These are phyloP conservation scores for Hippolais icterina DNA, from an alignment of 2,113 vertebrate species.

Conservation along the genomic window DNA sequence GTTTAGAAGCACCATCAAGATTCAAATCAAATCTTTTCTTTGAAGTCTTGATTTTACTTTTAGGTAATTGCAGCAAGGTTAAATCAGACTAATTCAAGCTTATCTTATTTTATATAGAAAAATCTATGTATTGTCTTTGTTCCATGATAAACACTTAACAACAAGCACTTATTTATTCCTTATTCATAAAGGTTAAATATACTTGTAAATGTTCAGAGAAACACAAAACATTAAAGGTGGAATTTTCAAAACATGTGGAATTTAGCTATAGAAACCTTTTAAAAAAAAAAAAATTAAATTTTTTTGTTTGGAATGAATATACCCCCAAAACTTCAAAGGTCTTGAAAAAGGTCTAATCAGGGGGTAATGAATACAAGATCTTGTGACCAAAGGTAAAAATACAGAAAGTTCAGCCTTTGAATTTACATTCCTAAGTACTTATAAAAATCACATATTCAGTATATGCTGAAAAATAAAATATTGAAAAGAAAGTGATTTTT, in stretches of 20 bases:
- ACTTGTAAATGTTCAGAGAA: not conserved
- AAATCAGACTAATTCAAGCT: not conserved
- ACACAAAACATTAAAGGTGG: not conserved
- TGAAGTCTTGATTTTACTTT: not conserved
- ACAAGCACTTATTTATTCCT: not conserved
- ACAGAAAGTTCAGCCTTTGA: not conserved
- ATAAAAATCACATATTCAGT: not conserved
- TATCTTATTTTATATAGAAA: not conserved
- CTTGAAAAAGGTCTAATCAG: not conserved
- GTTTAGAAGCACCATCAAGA: not conserved
- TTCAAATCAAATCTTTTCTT: not conserved
- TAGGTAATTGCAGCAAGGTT: not conserved
- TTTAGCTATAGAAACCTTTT: not conserved
- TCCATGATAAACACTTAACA: not conserved
- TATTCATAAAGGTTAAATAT: not conserved
- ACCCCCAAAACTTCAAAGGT: not conserved
- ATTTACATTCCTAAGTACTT: not conserved
- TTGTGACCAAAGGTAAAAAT: not conserved
- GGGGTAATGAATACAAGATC: rapidly evolving
- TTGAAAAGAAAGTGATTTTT: not conserved
- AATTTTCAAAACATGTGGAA: not conserved
- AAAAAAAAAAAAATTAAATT: not conserved
- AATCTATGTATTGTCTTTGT: not conserved
- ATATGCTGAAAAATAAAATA: not conserved
- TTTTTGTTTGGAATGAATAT: not conserved